phyloP scores from a whole-genome alignment of 2,113 vertebrate genomes.

The Mandrillus leucophaeus region DNA sequence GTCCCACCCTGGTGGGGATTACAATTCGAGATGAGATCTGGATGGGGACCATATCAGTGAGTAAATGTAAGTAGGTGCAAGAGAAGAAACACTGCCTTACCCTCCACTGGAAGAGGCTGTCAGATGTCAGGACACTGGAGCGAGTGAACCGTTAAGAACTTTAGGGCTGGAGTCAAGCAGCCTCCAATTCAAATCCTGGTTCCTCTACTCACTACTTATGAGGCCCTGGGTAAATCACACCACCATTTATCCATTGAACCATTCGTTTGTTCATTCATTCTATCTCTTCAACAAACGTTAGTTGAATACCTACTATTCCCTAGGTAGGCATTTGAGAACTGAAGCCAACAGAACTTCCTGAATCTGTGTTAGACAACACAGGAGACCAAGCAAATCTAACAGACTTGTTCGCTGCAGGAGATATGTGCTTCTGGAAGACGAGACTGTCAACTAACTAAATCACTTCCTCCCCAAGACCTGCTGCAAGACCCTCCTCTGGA shows the following conservation, averaged over 20 bases:
- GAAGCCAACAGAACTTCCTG: background rate
- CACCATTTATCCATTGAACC: background rate
- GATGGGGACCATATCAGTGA: no score
- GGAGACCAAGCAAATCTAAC: background rate
- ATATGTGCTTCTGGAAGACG: background rate
- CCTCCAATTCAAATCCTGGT: background rate
- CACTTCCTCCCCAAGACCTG: background rate
- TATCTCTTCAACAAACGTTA: background rate
- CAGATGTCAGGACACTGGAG: background rate
- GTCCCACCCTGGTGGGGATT: no score
- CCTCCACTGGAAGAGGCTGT: background rate
- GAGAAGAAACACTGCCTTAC: background rate
- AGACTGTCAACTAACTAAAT: no score
- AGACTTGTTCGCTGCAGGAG: background rate
- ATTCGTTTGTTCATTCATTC: background rate
- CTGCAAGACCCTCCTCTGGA: background rate
- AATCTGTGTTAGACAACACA: background rate
- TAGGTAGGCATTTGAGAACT: background rate
- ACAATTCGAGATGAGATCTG: no score
- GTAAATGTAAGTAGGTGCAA: background rate
- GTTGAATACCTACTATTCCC: background rate
- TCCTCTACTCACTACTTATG: background rate
- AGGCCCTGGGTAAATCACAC: background rate
- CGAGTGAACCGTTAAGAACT: background rate
- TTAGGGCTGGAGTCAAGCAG: background rate